Evolutionary conservation across 2,113 vertebrate species (phyloP), one percentile per base, ranked within the genome.

Genomic region (Pseudorectes ferrugineus): DNA sequence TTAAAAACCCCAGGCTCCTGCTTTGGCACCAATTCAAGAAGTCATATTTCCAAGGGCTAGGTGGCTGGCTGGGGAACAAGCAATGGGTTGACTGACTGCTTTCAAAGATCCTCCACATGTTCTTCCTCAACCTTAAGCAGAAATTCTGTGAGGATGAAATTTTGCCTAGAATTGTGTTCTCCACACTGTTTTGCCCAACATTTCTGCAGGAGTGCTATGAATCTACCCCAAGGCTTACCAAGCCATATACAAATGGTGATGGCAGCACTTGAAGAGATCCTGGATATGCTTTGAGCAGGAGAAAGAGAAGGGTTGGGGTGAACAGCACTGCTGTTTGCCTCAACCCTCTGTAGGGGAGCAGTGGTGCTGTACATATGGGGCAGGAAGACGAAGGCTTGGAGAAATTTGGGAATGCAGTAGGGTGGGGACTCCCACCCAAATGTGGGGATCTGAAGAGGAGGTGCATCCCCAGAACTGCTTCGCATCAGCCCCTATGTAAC

Each of bases 1-100:
- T 36, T 51, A 72, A 85, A 91, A 71, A 7, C 0, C 8, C 25
- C 35, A 26, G 45, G 11, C 31, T 48, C 24, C 29, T 2, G 1
- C 62, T 76, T 51, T 6, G 6, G 58, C 24, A 89, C n/a, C 36
- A 40, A 0, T 9, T 38, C 54, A 68, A 63, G 40, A 55, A 72
- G 29, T 36, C 10, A 0, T 21, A 6, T 65, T 79, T 72, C 49
- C 29, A 40, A 51, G 48, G 23, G n/a, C 33, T 89, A 0, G 0
- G 17, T 45, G 38, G 20, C 48, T 88, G 43, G 29, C 35, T 29
- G n/a, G 9, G 10, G 25, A 66, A 54, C 16, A 81, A 88, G 51
- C 23, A n/a, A 18, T 25, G 7, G 6, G 16, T 51, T 67, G 25
- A 82, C 12, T 7, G 46, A 77, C n/a, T 1, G 4, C 42, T 90